These are phyloP conservation scores for Malachius bipustulatus DNA, from an alignment of 2,888 invertebrate genomes.

Conservation along the genomic window DNA sequence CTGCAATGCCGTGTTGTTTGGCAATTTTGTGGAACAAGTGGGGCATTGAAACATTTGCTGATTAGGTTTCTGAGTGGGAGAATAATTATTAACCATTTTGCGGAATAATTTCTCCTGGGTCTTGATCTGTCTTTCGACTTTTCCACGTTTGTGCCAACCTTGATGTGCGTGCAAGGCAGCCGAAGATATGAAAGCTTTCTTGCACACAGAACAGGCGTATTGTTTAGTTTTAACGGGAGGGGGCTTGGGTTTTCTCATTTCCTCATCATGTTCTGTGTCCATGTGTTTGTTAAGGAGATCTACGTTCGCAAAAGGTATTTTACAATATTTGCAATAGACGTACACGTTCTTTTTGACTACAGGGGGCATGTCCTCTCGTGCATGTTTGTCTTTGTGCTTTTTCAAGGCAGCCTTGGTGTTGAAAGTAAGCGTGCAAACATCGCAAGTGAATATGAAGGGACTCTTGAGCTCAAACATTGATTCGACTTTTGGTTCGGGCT, in stretches of 20 bases:
- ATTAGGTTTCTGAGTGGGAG: constrained; percentile 18
- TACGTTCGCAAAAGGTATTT: constrained; percentile 26
- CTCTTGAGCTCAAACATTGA: constrained; percentile 19
- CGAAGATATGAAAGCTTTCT: constrained; percentile 44
- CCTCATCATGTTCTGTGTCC: constrained; percentile 28
- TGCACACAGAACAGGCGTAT: constrained; percentile 51
- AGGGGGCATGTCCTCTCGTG: constrained; percentile 6
- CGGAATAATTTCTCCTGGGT: constrained; percentile 13
- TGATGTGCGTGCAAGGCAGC: constrained; percentile 49
- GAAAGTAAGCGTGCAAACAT: constrained; percentile 36
- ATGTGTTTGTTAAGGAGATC: constrained; percentile 28
- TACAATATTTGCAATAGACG: constrained; percentile 32
- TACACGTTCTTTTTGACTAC: constrained; percentile 12
- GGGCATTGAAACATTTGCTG: constrained; percentile 28
- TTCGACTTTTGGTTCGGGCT: constrained; percentile 18
- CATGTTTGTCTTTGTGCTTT: constrained; percentile 34
- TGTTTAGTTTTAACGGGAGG: constrained; percentile 13
- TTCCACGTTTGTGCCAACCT: constrained; percentile 47
- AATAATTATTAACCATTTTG: constrained; percentile 13
- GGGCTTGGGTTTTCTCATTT: constrained; percentile 12
- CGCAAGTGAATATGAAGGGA: constrained; percentile 31
- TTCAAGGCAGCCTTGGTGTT: constrained; percentile 32
- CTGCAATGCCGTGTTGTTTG: constrained; percentile 32
- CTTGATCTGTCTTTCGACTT: constrained; percentile 32
- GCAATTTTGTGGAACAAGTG: constrained; percentile 26